phyloP scores from a whole-genome alignment of 2,113 vertebrate genomes.

The Zosterops borbonicus region DNA sequence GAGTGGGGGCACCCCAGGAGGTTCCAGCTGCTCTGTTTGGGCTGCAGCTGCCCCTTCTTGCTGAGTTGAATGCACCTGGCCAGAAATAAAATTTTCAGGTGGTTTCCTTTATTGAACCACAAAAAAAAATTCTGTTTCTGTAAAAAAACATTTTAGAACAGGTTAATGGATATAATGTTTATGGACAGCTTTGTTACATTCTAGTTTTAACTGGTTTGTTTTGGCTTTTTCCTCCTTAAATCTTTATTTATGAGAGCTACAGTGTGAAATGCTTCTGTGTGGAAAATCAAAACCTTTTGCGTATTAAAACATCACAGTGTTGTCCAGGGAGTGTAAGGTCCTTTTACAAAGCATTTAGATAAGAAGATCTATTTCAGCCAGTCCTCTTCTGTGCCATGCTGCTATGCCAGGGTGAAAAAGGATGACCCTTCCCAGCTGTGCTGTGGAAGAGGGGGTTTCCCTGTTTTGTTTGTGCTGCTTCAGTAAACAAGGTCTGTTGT shows the following conservation, averaged over 20 bases:
- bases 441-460: neutral
- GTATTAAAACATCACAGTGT: neutral
- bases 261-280: neutral
- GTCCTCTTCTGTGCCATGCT: accelerated
- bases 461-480: neutral
- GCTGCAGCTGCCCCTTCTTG: neutral
- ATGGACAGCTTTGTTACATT: neutral
- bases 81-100: neutral
- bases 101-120: neutral
- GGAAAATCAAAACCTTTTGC: neutral
- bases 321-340: accelerated
- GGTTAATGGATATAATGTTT: neutral
- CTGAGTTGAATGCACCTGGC: neutral
- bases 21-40: accelerated
- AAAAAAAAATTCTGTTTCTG: neutral
- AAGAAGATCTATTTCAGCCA: neutral
- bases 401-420: neutral
- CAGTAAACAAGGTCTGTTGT: neutral
- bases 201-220: neutral
- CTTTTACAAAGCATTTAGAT: neutral
- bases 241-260: neutral
- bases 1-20: neutral
- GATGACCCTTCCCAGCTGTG: neutral
- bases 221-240: accelerated
- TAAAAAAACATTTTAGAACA: neutral